Percentiles rank a stretch among this genome's conserved stretches.
Conservation (phyloP, 2,888 invertebrate species). For the Drosophila antonietae region DNA sequence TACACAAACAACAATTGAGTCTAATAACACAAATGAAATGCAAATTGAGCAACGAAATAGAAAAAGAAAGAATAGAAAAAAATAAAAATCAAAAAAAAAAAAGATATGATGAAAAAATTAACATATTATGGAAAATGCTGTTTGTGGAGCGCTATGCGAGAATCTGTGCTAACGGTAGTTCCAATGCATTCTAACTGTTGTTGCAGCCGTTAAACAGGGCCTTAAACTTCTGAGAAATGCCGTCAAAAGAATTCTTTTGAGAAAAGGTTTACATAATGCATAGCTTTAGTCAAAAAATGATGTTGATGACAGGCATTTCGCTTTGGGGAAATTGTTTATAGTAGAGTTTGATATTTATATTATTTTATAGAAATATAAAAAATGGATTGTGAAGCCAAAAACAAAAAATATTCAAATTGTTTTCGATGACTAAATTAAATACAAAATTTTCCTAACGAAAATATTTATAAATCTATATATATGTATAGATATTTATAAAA, state of each 20-base stretch:
- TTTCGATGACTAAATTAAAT: conserved; percentile 37
- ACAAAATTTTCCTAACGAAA: conserved; percentile 26
- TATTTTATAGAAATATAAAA: background rate
- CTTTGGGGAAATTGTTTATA: background rate
- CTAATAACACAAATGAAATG: conserved; percentile 56
- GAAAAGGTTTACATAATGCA: conserved; percentile 9
- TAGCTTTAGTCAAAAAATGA: background rate
- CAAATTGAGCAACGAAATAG: conserved; percentile 36
- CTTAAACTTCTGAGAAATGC: conserved; percentile 31
- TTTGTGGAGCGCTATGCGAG: conserved; percentile 31
- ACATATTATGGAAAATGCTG: conserved; percentile 43
- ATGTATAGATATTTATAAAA: background rate
- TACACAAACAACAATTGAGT: conserved; percentile 15
- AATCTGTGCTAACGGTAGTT: conserved; percentile 54
- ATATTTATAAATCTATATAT: conserved; percentile 26
- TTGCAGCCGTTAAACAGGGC: conserved; percentile 37
- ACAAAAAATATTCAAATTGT: background rate
- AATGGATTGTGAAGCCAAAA: background rate
- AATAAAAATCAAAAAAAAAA: conserved; percentile 40
- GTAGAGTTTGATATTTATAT: background rate
- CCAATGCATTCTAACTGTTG: conserved; percentile 64
- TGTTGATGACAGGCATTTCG: conserved; percentile 7
- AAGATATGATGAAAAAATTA: conserved; percentile 30
- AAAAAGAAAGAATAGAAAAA: conserved; percentile 22
- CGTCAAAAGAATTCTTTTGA: conserved; percentile 15